Percentiles rank a stretch among this genome's conserved stretches.
Conservation (phyloP, 1,140 invertebrate genomes). For the Leptestheria dahalacensis region DNA sequence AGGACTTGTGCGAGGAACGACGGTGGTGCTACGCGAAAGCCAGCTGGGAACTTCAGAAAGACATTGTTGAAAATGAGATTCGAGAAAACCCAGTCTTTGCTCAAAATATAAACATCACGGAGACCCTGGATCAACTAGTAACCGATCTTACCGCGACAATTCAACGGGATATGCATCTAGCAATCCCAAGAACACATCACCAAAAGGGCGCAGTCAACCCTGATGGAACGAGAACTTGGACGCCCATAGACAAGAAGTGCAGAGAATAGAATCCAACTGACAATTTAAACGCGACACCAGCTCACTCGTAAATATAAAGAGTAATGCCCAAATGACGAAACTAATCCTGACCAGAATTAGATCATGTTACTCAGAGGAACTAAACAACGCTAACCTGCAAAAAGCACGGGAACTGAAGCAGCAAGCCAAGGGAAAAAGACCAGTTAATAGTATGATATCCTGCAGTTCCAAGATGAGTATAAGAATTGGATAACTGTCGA, state of each 20-base stretch:
- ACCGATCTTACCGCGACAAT: not conserved
- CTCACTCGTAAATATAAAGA: not conserved
- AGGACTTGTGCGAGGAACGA: not conserved
- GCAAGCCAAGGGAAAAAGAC: not conserved
- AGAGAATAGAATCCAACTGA: not conserved
- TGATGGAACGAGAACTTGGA: not conserved
- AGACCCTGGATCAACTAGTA: not conserved
- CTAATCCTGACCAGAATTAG: not conserved
- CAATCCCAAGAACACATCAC: not conserved
- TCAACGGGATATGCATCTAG: not conserved
- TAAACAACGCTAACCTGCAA: not conserved
- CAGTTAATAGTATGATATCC: not conserved
- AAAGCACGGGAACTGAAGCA: not conserved
- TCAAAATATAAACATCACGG: not conserved
- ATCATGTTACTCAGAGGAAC: not conserved
- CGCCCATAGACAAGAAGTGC: not conserved
- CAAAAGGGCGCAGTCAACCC: not conserved
- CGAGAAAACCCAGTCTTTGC: not conserved
- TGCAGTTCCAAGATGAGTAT: not conserved
- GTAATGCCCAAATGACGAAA: not conserved
- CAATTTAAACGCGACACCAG: not conserved
- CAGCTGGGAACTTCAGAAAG: not conserved
- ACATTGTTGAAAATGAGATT: not conserved
- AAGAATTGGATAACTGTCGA: not conserved
- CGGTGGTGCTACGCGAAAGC: not conserved